Base-by-base conservation (phyloP, 2,113 vertebrate species). In the Hiodon tergisus region DNA sequence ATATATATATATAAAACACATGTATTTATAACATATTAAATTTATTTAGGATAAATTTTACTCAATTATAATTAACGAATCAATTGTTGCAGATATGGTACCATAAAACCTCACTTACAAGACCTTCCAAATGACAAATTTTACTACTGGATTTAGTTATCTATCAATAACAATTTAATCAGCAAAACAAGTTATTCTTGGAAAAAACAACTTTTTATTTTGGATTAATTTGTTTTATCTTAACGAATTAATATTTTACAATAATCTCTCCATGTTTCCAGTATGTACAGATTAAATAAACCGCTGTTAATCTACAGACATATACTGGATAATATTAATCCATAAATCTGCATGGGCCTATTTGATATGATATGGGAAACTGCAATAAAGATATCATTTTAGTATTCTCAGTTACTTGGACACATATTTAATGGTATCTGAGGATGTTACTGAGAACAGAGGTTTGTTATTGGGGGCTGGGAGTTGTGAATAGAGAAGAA, bases 1-100 rank as follows among this genome's bases (percentile, higher is more conserved):
- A 79, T 69, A 31, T 31, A 31, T 31, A 53, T 48, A 46, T 58
- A 58, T 60, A 46, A 75, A 57, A 69, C 48, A 7, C 48, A 48
- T 55, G 3, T 63, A 67, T 71, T 75, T 57, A 63, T 79, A 61
- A 9, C 80, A 77, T 53, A 60, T 75, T 62, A 17, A 50, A 54
- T 48, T 60, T 7, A 59, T 6, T 55, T 47, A 17, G 13, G 13
- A 31, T 47, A 5, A 14, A 46, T 13, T 67, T 16, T 55, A 48
- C 50, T 59, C 14, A 50, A 17, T 7, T 14, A 60, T 50, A 46
- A 61, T 8, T 7, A 62, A 8, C 3, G 50, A 62, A 48, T n/a
- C 11, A 63, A 17, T 52, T 6, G 48, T 72, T 62, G 46, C 50
- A 72, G 71, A 67, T 13, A 63, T 65, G 7, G 11, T 14, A 4